Percentiles rank a stretch among this genome's conserved stretches.
Conservation (phyloP, 1,140 invertebrate species). For the Apis dorsata region DNA sequence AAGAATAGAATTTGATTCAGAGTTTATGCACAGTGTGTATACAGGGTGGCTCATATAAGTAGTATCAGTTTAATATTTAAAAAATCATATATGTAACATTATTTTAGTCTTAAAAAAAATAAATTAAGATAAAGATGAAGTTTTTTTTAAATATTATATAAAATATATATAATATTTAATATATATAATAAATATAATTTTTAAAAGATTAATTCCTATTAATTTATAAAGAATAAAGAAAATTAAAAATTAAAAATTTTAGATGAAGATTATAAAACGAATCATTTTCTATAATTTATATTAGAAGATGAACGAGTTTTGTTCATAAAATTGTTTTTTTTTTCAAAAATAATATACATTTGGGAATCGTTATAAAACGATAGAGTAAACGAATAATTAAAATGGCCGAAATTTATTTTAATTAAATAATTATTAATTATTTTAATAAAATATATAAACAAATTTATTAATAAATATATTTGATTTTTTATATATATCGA, state of each 20-base stretch:
- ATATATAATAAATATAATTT: too few species aligned
- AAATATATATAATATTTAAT: too few species aligned
- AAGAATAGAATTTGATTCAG: slow-evolving; percentile 1
- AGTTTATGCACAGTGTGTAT: neutral
- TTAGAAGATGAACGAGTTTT: neutral
- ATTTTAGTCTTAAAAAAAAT: too few species aligned
- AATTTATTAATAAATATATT: neutral
- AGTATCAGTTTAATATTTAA: neutral
- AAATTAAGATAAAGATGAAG: too few species aligned
- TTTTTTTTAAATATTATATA: too few species aligned
- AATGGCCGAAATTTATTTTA: neutral
- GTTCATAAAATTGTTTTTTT: neutral
- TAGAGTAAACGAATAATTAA: neutral
- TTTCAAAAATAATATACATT: neutral
- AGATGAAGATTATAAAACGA: neutral
- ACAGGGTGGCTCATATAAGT: neutral
- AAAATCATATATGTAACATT: neutral
- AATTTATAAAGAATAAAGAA: neutral
- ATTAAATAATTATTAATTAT: too few species aligned
- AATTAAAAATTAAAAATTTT: neutral
- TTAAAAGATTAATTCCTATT: too few species aligned
- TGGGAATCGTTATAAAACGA: neutral
- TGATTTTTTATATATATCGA: neutral
- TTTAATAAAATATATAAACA: neutral
- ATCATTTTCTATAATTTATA: neutral